Base-by-base conservation (phyloP, 2,113 vertebrate genomes). In the Calyptomena viridis region DNA sequence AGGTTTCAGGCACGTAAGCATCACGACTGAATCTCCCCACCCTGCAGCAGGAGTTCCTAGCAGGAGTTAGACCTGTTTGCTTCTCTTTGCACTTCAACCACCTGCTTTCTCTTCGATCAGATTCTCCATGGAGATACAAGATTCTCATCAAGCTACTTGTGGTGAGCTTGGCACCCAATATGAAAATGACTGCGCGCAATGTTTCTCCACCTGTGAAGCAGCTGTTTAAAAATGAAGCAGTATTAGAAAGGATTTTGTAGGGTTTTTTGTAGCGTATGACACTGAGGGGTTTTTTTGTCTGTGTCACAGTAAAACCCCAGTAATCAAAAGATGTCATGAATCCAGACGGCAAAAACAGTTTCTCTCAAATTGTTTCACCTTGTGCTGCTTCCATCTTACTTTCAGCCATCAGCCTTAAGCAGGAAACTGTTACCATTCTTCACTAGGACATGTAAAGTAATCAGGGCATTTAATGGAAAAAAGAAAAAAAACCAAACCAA, bases 1-100 rank as follows among this genome's bases (percentile, higher is more conserved):
- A 88, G 90, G 3, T 85, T 84, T 94, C 93, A 94, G 73, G 90
- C 95, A 97, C 76, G 66, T 96, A 93, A 89, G 92, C 83, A 84
- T 66, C 60, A 53, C 60, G 6, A 0, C 52, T 0, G 1, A 59
- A 24, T 24, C 83, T 92, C 85, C 46, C 68, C 83, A 94, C 73
- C 73, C 85, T 46, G 60, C 80, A 87, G 73, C 49, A 58, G 79
- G 72, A 94, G 59, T 8, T 85, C 33, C 50, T 35, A 76, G 74
- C 53, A 79, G 87, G 33, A 86, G 85, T 78, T 84, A 79, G 77
- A 94, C 90, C 80, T 92, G 86, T 92, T 96, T 42, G 31, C 14
- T 68, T 84, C 76, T 87, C 68, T 71, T 84, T 83, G 52, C 73
- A 69, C 28, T 87, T 89, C 77, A 93, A 42, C 80, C 58, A 87